A percentile compares a stretch with the other conserved stretches of the same genome.
phyloP scores from a whole-genome alignment of 2,888 invertebrate species.

The Zaprionus lineosus region DNA sequence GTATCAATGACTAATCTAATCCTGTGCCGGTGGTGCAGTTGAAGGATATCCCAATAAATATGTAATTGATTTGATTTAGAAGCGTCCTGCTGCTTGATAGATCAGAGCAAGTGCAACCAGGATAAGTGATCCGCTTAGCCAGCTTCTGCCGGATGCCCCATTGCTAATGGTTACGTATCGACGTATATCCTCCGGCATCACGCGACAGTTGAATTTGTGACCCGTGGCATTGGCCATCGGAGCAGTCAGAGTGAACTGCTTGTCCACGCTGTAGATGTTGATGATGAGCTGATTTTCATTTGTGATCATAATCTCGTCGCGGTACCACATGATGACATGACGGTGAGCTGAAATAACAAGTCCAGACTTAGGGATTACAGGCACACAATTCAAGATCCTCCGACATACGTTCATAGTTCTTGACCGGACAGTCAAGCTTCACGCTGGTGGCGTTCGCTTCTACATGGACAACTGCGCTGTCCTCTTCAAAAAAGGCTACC shows the following conservation, averaged over 20 bases:
- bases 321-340: constrained; percentile 58
- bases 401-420: constrained; percentile 54
- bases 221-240: constrained; percentile 51
- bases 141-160: constrained; percentile 14
- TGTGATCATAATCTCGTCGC: constrained; percentile 24
- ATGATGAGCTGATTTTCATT: constrained; percentile 24
- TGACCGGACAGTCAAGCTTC: constrained; percentile 58
- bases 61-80: no score
- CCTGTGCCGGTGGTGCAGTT: constrained; percentile 70
- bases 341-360: constrained; percentile 20
- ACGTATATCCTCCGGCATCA: constrained; percentile 30
- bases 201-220: constrained; percentile 36
- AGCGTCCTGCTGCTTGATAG: constrained; percentile 15
- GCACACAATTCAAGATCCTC: not conserved
- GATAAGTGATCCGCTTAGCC: constrained; percentile 10
- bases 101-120: constrained; percentile 23
- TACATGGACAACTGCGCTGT: constrained; percentile 29
- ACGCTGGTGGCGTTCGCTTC: constrained; percentile 30
- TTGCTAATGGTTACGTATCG: constrained; percentile 34
- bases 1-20: constrained; percentile 20
- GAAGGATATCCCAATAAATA: no score
- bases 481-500: constrained; percentile 53
- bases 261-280: constrained; percentile 38
- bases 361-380: not conserved
- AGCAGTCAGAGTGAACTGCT: constrained; percentile 29